Evolutionary conservation across 2,113 vertebrate genomes (phyloP), one percentile per base, ranked within the genome.

Genomic region (Siniperca chuatsi): DNA sequence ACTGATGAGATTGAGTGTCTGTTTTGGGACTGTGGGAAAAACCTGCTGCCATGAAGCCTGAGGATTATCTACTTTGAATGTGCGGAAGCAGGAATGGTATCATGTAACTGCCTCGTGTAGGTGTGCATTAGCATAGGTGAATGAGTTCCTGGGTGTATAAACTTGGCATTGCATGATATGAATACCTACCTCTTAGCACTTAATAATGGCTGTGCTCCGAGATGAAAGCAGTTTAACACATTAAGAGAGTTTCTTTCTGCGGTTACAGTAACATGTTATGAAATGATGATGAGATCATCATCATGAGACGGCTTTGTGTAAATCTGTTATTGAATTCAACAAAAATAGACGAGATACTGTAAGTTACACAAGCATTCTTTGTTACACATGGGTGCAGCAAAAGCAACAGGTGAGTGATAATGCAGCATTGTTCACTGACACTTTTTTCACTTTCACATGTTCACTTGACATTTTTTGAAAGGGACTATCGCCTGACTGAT

Each of bases 81-180:
- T 77, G 87, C 52, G n/a, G 81, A 81, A 62, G 69, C 77, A 66
- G 75, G 61, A 58, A 66, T 3, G 78, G 61, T 60, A 70, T 69
- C 60, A 55, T 33, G 75, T 73, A 46, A 74, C 79, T 73, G 82
- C 72, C 21, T 78, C 23, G 81, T 86, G 92, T 91, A 86, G 90
- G 91, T 89, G 91, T 87, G 80, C 60, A 88, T 92, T 83, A 85
- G 84, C 90, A 86, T 79, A 89, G 86, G 90, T 84, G 81, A 83
- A 82, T 33, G 83, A 76, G 92, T 75, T 78, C 57, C 58, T 25
- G 66, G 12, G 60, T 81, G 87, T 87, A 86, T 67, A 83, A 86
- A 81, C 77, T 70, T 86, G 80, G 89, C 87, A 52, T 37, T n/a
- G 78, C 42, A 44, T 29, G 65, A 80, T 66, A 68, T 35, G 71